Percentiles rank a stretch among this genome's conserved stretches.
phyloP scores from a whole-genome alignment of 2,797 vertebrate species.

The Monodelphis domestica region DNA sequence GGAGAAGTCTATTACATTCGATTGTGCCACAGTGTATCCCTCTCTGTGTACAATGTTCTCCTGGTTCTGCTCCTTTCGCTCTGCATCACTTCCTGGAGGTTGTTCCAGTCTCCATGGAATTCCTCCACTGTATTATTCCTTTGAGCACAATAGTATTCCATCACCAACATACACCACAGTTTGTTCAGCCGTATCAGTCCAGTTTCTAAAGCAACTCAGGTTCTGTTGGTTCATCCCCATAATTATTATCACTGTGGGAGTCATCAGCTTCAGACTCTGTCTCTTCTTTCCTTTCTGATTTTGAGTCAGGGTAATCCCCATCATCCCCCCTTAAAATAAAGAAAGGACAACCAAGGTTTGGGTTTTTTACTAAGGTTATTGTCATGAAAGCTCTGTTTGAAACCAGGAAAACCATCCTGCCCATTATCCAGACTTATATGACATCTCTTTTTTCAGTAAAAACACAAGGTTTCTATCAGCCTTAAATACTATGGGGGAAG shows the following conservation, averaged over 20 bases:
- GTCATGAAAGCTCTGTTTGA: no score
- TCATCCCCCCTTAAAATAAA: background rate
- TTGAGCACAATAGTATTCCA: no score
- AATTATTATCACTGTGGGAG: no score
- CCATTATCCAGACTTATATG: background rate
- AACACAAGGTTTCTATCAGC: background rate
- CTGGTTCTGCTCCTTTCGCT: no score
- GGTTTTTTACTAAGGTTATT: background rate
- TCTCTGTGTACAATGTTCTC: no score
- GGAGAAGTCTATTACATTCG: no score
- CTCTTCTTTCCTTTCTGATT: background rate
- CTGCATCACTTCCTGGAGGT: no score
- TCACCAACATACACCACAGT: no score
- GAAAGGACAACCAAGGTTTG: background rate
- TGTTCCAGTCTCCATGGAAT: no score
- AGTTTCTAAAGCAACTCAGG: background rate
- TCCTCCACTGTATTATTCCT: no score
- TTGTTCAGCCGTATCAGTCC: no score
- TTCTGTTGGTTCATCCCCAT: background rate
- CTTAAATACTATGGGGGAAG: background rate
- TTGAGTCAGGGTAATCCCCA: background rate
- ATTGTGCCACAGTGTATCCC: no score
- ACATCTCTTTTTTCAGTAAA: background rate
- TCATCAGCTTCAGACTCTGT: background rate
- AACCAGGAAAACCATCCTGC: background rate